Conservation (phyloP, 2,888 invertebrate species). For the Arenicola marina region DNA sequence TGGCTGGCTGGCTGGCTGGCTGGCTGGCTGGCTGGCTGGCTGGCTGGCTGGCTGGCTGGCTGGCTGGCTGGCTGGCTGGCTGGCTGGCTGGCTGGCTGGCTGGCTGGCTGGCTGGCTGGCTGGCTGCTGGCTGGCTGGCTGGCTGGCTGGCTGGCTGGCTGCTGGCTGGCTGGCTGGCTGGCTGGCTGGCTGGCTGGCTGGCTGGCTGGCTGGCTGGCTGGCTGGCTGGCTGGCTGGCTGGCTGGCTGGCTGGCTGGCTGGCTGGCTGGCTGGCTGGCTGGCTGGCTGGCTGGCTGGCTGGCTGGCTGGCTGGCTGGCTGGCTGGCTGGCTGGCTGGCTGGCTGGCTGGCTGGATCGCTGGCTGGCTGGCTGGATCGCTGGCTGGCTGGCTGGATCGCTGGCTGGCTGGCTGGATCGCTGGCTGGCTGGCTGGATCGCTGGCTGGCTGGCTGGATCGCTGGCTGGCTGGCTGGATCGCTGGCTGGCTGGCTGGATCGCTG, state of each 20-base stretch:
- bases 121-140: no score
- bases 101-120: no score
- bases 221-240: conserved; percentile 1
- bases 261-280: conserved; percentile 1
- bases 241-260: conserved; percentile 1
- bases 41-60: conserved; percentile 1
- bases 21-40: conserved; percentile 1
- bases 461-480: no score
- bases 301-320: conserved; percentile 1
- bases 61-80: conserved; percentile 1
- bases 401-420: no score
- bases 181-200: conserved; percentile 1
- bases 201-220: conserved; percentile 1
- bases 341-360: no score
- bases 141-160: conserved; percentile 1
- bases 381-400: no score
- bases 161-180: no score
- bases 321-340: conserved; percentile 1
- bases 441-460: no score
- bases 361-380: no score
- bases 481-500: no score
- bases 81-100: conserved; percentile 1
- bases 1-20: conserved; percentile 1
- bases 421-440: no score
- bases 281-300: conserved; percentile 1